Conservation (phyloP, 2,113 vertebrate species). For the Clarias macrocephalus region DNA sequence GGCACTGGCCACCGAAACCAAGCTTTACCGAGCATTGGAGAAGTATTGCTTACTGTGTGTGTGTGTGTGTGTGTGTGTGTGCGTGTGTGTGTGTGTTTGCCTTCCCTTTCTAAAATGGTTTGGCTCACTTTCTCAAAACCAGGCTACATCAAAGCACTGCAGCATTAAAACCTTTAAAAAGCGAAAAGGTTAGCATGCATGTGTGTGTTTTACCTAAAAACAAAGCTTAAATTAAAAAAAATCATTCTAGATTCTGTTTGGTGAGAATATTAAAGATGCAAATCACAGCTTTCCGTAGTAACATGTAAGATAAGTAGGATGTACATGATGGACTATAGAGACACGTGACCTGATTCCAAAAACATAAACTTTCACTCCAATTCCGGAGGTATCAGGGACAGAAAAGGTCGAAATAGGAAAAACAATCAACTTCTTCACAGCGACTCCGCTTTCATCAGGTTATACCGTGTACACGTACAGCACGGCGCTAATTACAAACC, state of each 20-base stretch:
- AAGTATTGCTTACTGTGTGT: conserved; percentile 33
- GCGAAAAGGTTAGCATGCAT: not conserved
- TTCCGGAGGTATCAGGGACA: not conserved
- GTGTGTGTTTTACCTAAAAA: not conserved
- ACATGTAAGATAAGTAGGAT: not conserved
- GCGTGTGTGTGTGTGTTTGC: conserved; percentile 28
- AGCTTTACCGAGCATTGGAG: conserved; percentile 56
- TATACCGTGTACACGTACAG: too few relatives aligned
- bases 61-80: conserved; percentile 13
- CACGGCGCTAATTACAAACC: conserved; percentile 5
- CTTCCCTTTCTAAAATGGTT: conserved; percentile 27
- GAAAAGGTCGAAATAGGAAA: not conserved
- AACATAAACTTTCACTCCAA: too few relatives aligned
- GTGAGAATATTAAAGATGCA: not conserved
- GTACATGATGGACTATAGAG: not conserved
- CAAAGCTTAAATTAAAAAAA: too few relatives aligned
- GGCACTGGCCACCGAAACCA: conserved; percentile 59
- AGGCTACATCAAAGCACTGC: conserved; percentile 40
- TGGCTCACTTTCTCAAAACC: not conserved
- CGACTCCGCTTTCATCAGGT: not conserved
- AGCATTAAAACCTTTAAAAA: conserved; percentile 25
- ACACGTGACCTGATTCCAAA: not conserved
- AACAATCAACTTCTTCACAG: not conserved
- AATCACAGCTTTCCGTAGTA: not conserved
- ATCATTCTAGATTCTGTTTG: not conserved